phyloP scores from a whole-genome alignment of 1,140 invertebrate species.

The Megathymus violae region DNA sequence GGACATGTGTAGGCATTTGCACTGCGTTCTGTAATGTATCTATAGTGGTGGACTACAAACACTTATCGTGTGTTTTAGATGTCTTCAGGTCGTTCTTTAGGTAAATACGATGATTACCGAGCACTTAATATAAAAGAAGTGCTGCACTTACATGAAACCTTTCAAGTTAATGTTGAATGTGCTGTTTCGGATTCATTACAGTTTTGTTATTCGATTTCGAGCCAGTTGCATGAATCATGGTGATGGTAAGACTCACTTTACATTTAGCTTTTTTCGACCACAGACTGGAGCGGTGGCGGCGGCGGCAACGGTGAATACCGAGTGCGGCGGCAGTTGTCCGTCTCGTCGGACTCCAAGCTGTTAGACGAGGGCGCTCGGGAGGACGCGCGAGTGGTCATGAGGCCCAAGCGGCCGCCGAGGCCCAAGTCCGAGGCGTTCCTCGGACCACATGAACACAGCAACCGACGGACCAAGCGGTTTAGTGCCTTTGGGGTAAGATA shows the following conservation, averaged over 20 bases:
- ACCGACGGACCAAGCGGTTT: slow-evolving; percentile 92
- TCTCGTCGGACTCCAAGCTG: slow-evolving; percentile 95
- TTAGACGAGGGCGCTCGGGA: slow-evolving; percentile 93
- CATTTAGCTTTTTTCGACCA: slow-evolving; percentile 33
- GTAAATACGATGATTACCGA: too few relatives aligned
- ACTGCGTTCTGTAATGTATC: too few relatives aligned
- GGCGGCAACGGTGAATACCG: slow-evolving; percentile 91
- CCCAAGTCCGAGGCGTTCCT: slow-evolving; percentile 95
- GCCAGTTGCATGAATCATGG: slow-evolving; percentile 8
- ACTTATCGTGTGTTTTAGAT: too few relatives aligned
- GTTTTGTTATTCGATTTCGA: too few relatives aligned
- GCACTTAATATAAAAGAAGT: too few relatives aligned
- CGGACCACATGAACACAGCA: slow-evolving; percentile 85
- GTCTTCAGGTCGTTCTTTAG: too few relatives aligned
- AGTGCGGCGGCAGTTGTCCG: slow-evolving; percentile 93
- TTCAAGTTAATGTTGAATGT: too few relatives aligned
- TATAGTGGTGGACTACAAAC: too few relatives aligned
- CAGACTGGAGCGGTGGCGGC: slow-evolving; percentile 89
- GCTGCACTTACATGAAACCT: too few relatives aligned
- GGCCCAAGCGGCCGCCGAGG: slow-evolving; percentile 93
- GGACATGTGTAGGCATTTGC: too few relatives aligned
- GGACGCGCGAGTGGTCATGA: slow-evolving; percentile 93
- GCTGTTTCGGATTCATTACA: too few relatives aligned
- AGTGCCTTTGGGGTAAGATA: slow-evolving; percentile 95
- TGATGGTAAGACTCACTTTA: slow-evolving; percentile 17